Evolutionary conservation across 2,888 invertebrate species (phyloP).

Genomic region (Tenthredo distinguenda): DNA sequence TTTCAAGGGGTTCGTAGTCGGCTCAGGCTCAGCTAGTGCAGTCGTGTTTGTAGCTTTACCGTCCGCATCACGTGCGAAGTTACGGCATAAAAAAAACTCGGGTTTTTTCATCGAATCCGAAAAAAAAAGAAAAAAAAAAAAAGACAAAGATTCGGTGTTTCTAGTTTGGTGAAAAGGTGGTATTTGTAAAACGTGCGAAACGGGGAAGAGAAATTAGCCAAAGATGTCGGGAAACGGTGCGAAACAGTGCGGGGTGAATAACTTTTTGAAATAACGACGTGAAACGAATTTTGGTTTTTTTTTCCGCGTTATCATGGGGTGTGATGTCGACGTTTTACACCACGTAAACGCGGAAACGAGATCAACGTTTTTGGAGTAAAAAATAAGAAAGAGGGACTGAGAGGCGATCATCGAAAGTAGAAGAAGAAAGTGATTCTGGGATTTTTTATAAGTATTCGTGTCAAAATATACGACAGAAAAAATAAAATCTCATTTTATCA

Average conservation of each 20-base stretch:
- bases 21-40: constrained; percentile 12
- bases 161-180: neutral
- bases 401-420: neutral
- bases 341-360: neutral
- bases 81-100: neutral
- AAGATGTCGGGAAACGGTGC: no score
- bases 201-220: no score
- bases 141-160: neutral
- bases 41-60: constrained; percentile 57
- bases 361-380: neutral
- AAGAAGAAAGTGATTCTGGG: neutral
- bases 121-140: neutral
- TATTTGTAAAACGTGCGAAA: neutral
- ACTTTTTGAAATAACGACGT: neutral
- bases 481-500: neutral
- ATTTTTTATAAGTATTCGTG: neutral
- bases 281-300: neutral
- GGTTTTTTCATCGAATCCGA: neutral
- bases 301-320: constrained; percentile 59
- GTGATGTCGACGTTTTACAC: constrained; percentile 60
- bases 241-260: neutral
- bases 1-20: constrained; percentile 55
- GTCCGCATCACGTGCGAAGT: constrained; percentile 51
- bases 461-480: neutral
- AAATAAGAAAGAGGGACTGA: neutral